Base-by-base conservation (phyloP, 2,113 vertebrate species). In the Atherinomorus stipes region DNA sequence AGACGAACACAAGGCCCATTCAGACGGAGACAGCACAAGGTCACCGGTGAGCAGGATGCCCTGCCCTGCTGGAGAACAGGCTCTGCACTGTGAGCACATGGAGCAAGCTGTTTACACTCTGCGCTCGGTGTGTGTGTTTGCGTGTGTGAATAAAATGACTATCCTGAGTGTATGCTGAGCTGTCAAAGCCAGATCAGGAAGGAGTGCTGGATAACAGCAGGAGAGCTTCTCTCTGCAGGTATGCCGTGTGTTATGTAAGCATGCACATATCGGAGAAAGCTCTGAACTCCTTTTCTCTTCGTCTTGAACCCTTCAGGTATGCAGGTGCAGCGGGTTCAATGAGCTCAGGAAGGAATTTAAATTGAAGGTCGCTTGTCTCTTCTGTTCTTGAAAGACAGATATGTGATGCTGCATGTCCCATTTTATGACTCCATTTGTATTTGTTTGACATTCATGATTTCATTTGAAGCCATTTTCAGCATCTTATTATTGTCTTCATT, bases 31-130 rank as follows among this genome's bases (percentile, higher is more conserved):
- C 64, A 51, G 72, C 65, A 57, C 23, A n/a, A 78, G 85, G 71
- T 78, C 80, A 63, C 52, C 22, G 10, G 62, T 1, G 69, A 86
- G 89, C 88, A 79, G 90, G 89, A 89, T 89, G 88, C 86, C 88
- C 84, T 77, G 89, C 79, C 82, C 81, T 0, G 15, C 9, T 21
- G 88, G 89, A 92, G 89, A 90, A 91, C 89, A 91, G 88, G 90
- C 85, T 64, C 69, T 42, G 76, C 74, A 70, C 68, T 86, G 88
- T 86, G 70, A 81, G 47, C 80, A 81, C 83, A 81, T 16, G 62
- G 73, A 64, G 51, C 78, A 71, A 50, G 67, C 58, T 70, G 79
- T 60, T 86, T 47, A 57, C 71, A 34, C 65, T 73, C 34, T 0
- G 37, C 38, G 59, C 31, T 53, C 45, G 59, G 51, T 51, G 70